Evolutionary conservation across 2,888 invertebrate species (phyloP), one percentile per base, ranked within the genome.

Genomic region (Cheilosia variabilis): DNA sequence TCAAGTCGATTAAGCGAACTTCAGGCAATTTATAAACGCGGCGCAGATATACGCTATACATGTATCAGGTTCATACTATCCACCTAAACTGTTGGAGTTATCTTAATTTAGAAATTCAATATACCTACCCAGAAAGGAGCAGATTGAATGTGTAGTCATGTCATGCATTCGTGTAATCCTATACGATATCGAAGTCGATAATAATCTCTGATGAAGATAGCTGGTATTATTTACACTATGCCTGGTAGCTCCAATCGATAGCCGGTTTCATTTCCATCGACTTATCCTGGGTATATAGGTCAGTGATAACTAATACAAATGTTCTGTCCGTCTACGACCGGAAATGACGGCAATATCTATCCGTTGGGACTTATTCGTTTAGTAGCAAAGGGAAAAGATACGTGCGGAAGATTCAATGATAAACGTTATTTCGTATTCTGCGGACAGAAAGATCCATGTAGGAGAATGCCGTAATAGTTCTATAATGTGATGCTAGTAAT

Each of bases 231-330:
- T 7, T 9, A 47, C 31, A 45, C 31, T 31, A 62, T 62, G 47
- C 31, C 31, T 62, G 17, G 19, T 45, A 31, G 31, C 19, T 31
- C 6, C 24, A 17, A 13, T 27, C 27, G 27, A 24, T 43, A 17
- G 43, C 19, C 9, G 17, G 10, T 53, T 55, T 55, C 34, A 62
- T 55, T 63, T 66, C 41, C 24, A 66, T 66, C 41, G 65, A 75
- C 17, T 19, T 13, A 53, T 65, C 45, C 45, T 22, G 37, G 37
- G 15, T 34, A 63, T 63, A 17, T 73, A 31, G 73, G 63, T 73
- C 73, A 73, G 13, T 63, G 55, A 45, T 45, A 63, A 73, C 34
- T 63, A 53, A 62, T 72, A 62, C 72, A 62, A 72, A 52, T 62
- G 62, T 62, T 37, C 50, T n/a, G n/a, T 37, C 19, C 9, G 60